Base-by-base conservation (phyloP, 2,797 vertebrate genomes). In the Epinephelus coioides region DNA sequence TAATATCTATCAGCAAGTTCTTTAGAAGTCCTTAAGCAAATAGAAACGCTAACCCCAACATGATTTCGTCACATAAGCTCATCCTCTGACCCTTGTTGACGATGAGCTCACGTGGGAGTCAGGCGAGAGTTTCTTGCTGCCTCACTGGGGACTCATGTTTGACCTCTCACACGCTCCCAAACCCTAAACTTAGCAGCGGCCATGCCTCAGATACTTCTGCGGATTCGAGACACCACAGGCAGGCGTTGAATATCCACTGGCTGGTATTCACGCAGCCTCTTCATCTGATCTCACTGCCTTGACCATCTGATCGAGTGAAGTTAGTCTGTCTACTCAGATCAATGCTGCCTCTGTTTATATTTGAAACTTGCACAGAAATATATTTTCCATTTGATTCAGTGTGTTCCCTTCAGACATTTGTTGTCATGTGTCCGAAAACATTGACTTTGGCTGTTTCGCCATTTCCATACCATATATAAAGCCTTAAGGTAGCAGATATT, bases 111-210 rank as follows among this genome's bases (percentile, higher is more conserved):
- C 5, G 5, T 67, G 59, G 83, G 86, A 82, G 86, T 93, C 86
- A 88, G 77, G 67, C 80, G 62, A 78, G 76, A 85, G 82, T 81
- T 87, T 78, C 69, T 79, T 66, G 62, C 56, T 81, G 75, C 76
- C 66, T 87, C 80, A 80, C 80, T 63, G 49, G 10, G 66, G 88
- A 81, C 73, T 89, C 71, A 11, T 81, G 64, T 78, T 78, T 89
- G 85, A 92, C 91, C 91, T 91, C 83, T 94, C 92, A 93, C 93
- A 94, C 81, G 87, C 89, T 91, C 93, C 86, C 82, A 63, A 69
- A 69, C 21, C 62, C 92, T 91, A 94, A 93, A 92, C 82, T 91
- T 93, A 94, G 93, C 83, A 60, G 57, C 44, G 49, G 73, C 49
- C 85, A 23, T 86, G 84, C 86, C 81, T 75, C 25, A n/a, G 87